Conservation (phyloP, 2,113 vertebrate species). For the Lamprologus lemairii region DNA sequence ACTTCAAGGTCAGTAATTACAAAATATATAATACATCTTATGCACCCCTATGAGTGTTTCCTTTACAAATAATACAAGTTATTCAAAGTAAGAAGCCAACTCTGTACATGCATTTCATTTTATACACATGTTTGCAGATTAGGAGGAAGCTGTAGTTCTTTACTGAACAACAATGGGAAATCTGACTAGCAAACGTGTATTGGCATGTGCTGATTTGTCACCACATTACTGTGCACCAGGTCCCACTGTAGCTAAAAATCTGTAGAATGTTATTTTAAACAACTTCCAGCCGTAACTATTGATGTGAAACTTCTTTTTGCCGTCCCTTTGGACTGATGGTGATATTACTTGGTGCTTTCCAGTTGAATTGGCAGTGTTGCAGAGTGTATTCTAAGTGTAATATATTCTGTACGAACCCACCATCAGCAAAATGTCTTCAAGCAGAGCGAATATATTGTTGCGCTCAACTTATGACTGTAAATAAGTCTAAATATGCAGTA, state of each 20-base stretch:
- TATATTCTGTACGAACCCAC: background rate
- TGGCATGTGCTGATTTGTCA: background rate
- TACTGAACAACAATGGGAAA: constrained; percentile 12
- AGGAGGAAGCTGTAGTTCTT: background rate
- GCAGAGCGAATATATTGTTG: background rate
- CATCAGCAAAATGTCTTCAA: background rate
- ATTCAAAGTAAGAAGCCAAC: constrained; percentile 2
- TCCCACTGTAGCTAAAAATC: background rate
- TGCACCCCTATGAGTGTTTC: background rate
- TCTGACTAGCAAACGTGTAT: background rate
- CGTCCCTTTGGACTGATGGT: background rate
- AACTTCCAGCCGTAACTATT: background rate
- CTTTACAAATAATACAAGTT: constrained; percentile 37
- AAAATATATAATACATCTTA: constrained; percentile 53
- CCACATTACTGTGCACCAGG: background rate
- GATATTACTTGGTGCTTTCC: constrained; percentile 11
- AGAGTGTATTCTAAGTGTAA: background rate
- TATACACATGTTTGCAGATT: background rate
- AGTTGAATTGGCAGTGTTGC: constrained; percentile 52
- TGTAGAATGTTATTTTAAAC: background rate
- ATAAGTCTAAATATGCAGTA: constrained; percentile 28
- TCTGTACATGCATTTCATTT: constrained; percentile 4
- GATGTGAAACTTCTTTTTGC: background rate
- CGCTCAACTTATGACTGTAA: background rate
- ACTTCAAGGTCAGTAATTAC: constrained; percentile 20